These are phyloP conservation scores for Drosophila lini DNA, from an alignment of 1,140 invertebrate species.

Conservation along the genomic window DNA sequence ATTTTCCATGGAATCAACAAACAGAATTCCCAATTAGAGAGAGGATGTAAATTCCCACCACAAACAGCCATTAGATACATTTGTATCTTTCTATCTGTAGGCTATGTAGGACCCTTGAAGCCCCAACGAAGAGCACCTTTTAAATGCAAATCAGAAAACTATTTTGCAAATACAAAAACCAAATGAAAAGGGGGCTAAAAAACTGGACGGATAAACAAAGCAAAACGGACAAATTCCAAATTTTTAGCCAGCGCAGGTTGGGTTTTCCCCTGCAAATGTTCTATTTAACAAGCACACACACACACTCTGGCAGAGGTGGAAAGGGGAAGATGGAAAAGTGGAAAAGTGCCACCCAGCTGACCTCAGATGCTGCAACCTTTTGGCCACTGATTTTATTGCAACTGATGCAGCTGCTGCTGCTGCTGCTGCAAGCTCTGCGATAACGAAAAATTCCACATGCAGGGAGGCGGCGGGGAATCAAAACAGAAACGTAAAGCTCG, in stretches of 20 bases:
- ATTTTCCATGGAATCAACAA: not conserved
- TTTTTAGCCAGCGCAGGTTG: conserved; percentile 68
- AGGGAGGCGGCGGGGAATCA: conserved; percentile 30
- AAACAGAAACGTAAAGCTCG: conserved; percentile 75
- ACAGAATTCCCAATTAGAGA: conserved; percentile 1
- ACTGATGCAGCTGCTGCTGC: conserved; percentile 69
- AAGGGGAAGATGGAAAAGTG: not conserved
- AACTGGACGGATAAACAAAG: conserved; percentile 31
- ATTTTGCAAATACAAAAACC: conserved; percentile 56
- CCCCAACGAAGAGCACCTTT: conserved; percentile 61
- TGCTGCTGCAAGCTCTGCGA: conserved; percentile 74
- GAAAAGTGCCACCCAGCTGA: conserved; percentile 67
- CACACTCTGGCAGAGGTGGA: conserved; percentile 16
- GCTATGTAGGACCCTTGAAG: conserved; percentile 13
- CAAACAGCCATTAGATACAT: conserved; percentile 14
- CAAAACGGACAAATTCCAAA: conserved; percentile 64
- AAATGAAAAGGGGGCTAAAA: conserved; percentile 25
- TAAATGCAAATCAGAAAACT: conserved; percentile 79
- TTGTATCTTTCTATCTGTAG: conserved; percentile 8
- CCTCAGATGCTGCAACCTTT: conserved; percentile 79
- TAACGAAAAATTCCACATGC: conserved; percentile 78
- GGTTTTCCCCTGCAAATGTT: conserved; percentile 61
- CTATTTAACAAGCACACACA: conserved; percentile 74
- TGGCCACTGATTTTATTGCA: conserved; percentile 82
- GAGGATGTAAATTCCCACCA: not conserved